These are phyloP conservation scores for Crotalus viridis DNA, from an alignment of 2,113 vertebrate genomes.

Conservation along the genomic window DNA sequence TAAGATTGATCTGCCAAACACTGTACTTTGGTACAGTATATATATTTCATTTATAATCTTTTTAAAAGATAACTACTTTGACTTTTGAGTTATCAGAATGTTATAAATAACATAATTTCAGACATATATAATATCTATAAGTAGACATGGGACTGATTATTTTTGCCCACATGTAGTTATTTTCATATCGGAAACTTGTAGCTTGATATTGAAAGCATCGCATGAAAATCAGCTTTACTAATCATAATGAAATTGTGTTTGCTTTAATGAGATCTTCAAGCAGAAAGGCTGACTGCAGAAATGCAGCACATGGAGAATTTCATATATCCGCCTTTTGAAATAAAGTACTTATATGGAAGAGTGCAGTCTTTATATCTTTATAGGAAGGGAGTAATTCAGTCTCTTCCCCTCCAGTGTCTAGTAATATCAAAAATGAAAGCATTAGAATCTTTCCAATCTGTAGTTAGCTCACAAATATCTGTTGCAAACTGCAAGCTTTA, in stretches of 20 bases:
- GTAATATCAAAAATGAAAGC: neutral
- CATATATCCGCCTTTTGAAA: neutral
- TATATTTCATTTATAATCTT: neutral
- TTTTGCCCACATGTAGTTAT: neutral
- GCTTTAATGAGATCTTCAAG: neutral
- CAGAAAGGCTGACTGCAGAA: neutral
- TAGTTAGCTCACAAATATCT: neutral
- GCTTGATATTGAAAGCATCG: neutral
- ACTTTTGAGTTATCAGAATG: neutral
- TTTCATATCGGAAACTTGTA: neutral
- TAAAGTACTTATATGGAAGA: neutral
- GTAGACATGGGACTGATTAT: neutral
- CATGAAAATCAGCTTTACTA: neutral
- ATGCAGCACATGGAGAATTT: neutral
- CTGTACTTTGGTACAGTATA: neutral
- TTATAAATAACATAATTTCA: neutral
- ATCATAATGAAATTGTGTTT: neutral
- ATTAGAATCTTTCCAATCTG: neutral
- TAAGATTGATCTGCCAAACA: neutral
- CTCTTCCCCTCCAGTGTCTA: neutral
- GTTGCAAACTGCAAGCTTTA: neutral
- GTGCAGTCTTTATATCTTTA: neutral
- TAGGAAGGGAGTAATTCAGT: neutral
- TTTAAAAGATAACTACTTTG: neutral
- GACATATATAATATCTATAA: neutral